phyloP scores from a whole-genome alignment of 2,888 invertebrate genomes.

The Morpho helenor region DNA sequence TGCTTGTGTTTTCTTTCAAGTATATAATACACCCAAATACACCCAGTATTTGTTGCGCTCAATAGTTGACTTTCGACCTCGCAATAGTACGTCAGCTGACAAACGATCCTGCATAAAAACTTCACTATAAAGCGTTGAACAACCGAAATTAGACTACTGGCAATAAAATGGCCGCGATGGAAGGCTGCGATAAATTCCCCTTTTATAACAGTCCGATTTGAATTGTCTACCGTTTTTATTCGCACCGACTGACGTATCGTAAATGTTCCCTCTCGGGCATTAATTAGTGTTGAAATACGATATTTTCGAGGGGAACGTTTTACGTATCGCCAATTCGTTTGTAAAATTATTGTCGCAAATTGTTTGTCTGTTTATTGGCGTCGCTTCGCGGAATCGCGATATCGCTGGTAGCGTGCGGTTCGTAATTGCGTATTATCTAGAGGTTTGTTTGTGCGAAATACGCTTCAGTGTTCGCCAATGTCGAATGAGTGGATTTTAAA shows the following conservation, averaged over 20 bases:
- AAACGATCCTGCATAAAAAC: slow-evolving; percentile 33
- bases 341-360: slow-evolving; percentile 36
- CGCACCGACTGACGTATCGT: slow-evolving; percentile 47
- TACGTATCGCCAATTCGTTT: slow-evolving; percentile 36
- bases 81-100: slow-evolving; percentile 19
- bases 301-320: slow-evolving; percentile 47
- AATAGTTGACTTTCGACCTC: slow-evolving; percentile 14
- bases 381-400: slow-evolving; percentile 29
- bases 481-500: slow-evolving; percentile 3
- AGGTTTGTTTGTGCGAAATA: not conserved
- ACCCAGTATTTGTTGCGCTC: not conserved
- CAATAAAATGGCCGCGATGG: slow-evolving; percentile 55
- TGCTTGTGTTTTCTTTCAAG: not conserved
- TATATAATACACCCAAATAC: not conserved
- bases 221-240: slow-evolving; percentile 48
- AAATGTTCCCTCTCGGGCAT: slow-evolving; percentile 60
- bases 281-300: slow-evolving; percentile 70
- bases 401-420: slow-evolving; percentile 14
- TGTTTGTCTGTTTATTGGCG: slow-evolving; percentile 28
- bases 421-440: slow-evolving; percentile 7
- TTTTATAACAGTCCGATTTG: slow-evolving; percentile 49
- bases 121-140: slow-evolving; percentile 41
- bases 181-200: slow-evolving; percentile 40
- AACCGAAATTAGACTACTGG: slow-evolving; percentile 59
- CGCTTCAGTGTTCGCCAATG: not conserved